A percentile compares a stretch with the other conserved stretches of the same genome.
phyloP scores from a whole-genome alignment of 1,140 invertebrate species.

The Archivesica marissinica region DNA sequence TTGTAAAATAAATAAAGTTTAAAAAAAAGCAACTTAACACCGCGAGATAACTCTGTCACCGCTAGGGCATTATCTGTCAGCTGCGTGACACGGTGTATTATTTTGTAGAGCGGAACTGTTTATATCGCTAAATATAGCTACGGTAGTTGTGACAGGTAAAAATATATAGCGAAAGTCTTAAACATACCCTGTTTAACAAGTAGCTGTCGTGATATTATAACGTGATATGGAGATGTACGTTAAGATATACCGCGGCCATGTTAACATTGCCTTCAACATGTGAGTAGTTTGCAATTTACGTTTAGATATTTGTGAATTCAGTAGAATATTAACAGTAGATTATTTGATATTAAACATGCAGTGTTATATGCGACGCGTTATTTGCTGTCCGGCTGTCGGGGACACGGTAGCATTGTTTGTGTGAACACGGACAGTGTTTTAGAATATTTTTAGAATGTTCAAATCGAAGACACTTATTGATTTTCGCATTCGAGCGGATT shows the following conservation, averaged over 20 bases:
- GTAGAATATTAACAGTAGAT: neutral
- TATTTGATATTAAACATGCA: neutral
- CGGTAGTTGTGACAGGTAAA: neutral
- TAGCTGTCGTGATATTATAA: neutral
- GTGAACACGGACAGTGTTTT: too few species aligned
- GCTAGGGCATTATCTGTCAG: neutral
- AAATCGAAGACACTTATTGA: too few species aligned
- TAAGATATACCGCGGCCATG: neutral
- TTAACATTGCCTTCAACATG: neutral
- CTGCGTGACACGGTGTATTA: neutral
- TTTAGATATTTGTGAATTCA: neutral
- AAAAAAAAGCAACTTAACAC: too few species aligned
- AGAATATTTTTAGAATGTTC: too few species aligned
- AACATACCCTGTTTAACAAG: neutral
- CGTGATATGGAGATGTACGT: neutral
- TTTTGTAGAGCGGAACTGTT: neutral
- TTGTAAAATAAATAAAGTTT: too few species aligned
- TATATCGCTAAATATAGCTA: slow-evolving; percentile 2
- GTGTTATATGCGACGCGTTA: neutral
- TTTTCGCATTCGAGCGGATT: too few species aligned
- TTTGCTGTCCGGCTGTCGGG: neutral
- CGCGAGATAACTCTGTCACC: slow-evolving; percentile 9
- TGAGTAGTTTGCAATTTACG: neutral
- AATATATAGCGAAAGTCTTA: neutral
- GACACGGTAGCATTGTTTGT: too few species aligned